phyloP scores from a whole-genome alignment of 2,113 vertebrate genomes.

The Carollia perspicillata region DNA sequence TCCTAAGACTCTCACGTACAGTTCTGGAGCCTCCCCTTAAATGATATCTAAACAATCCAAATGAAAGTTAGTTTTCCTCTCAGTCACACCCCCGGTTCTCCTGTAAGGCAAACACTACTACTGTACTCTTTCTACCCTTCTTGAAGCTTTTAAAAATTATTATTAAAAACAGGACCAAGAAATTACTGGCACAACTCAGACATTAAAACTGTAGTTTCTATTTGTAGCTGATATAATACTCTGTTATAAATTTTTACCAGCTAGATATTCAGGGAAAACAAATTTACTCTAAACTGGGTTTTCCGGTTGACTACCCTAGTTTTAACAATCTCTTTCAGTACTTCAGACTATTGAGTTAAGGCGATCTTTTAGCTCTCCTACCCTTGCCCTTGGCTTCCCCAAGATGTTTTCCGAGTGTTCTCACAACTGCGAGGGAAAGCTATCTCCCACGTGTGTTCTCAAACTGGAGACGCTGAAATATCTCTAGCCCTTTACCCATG shows the following conservation, averaged over 20 bases:
- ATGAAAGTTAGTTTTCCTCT: not conserved
- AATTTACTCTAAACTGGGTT: not conserved
- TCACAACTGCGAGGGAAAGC: not conserved
- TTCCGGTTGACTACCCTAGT: not conserved
- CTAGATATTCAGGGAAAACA: not conserved
- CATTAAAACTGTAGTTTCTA: not conserved
- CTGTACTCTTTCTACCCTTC: not conserved
- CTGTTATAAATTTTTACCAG: not conserved
- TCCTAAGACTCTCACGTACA: not conserved
- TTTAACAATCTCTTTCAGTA: not conserved
- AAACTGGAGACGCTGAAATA: not conserved
- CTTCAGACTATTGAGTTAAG: not conserved
- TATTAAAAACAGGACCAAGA: not conserved
- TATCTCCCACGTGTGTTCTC: not conserved
- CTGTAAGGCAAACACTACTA: not conserved
- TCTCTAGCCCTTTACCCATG: not conserved
- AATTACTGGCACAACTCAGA: not conserved
- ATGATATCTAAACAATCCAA: not conserved
- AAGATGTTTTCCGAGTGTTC: not conserved
- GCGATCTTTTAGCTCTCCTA: not conserved
- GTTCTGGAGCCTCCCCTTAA: not conserved
- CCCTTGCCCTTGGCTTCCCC: not conserved
- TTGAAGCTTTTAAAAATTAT: not conserved
- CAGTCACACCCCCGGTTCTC: not conserved
- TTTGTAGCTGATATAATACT: not conserved